Evolutionary conservation across 2,113 vertebrate species (phyloP).

Genomic region (Calonectris borealis): DNA sequence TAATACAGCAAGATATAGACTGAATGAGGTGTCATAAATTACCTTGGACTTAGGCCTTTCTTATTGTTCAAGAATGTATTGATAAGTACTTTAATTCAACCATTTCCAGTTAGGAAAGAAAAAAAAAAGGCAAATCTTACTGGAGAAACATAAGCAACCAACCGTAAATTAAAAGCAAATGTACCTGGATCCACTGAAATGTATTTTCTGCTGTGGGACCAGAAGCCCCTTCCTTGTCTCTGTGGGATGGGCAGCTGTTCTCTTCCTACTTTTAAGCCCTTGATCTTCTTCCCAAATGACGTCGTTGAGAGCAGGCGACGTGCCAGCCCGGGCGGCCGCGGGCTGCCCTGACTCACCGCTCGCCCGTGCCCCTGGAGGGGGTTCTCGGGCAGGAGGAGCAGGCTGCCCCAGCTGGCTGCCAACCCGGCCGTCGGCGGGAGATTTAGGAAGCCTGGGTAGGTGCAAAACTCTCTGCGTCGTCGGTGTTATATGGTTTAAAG

Average conservation of each 20-base stretch:
- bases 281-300: not conserved
- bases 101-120: not conserved
- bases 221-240: not conserved
- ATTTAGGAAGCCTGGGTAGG: not conserved
- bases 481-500: accelerated
- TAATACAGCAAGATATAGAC: not conserved
- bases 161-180: not conserved
- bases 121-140: not conserved
- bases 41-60: constrained; percentile 21
- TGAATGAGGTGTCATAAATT: not conserved
- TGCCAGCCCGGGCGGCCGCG: not conserved
- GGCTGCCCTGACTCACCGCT: not conserved
- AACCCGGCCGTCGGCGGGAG: accelerated
- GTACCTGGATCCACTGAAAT: not conserved
- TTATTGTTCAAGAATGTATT: not conserved
- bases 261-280: not conserved
- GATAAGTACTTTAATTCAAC: not conserved
- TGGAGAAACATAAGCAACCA: not conserved
- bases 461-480: not conserved
- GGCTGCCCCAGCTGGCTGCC: too few relatives aligned
- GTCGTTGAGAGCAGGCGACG: not conserved
- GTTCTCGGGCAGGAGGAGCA: not conserved
- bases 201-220: not conserved
- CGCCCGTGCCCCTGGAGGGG: accelerated
- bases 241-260: not conserved